Conservation (phyloP, 2,113 vertebrate genomes). For the Calyptomena viridis region DNA sequence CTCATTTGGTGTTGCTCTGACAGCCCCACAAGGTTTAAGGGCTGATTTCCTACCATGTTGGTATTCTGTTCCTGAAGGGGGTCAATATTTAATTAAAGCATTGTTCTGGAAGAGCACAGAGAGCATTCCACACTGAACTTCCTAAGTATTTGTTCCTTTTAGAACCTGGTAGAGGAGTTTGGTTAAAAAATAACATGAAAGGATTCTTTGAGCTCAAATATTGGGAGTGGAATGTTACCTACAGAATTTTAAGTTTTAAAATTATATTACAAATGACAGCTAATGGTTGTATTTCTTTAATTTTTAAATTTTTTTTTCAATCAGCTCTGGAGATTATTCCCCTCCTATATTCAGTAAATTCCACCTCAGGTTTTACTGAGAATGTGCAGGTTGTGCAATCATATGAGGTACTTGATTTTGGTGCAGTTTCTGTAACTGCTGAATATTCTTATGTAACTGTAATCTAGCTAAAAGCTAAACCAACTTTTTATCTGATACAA, state of each 20-base stretch:
- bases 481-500: background rate
- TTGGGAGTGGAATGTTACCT: background rate
- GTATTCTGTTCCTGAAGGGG: background rate
- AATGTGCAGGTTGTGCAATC: background rate
- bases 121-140: background rate
- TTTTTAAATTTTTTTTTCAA: background rate
- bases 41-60: background rate
- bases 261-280: background rate
- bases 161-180: background rate
- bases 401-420: background rate
- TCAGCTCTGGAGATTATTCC: background rate
- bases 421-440: background rate
- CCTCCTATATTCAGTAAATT: background rate
- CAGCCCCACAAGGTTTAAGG: background rate
- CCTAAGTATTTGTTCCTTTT: background rate
- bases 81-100: background rate
- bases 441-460: background rate
- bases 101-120: constrained; percentile 1
- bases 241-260: background rate
- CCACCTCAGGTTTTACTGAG: background rate
- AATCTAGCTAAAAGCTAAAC: background rate
- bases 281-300: background rate
- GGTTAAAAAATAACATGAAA: constrained; percentile 39
- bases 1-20: background rate
- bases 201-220: background rate